Evolutionary conservation across 2,797 vertebrate genomes (phyloP), one percentile per base, ranked within the genome.

Genomic region (Tolypeutes matacus): DNA sequence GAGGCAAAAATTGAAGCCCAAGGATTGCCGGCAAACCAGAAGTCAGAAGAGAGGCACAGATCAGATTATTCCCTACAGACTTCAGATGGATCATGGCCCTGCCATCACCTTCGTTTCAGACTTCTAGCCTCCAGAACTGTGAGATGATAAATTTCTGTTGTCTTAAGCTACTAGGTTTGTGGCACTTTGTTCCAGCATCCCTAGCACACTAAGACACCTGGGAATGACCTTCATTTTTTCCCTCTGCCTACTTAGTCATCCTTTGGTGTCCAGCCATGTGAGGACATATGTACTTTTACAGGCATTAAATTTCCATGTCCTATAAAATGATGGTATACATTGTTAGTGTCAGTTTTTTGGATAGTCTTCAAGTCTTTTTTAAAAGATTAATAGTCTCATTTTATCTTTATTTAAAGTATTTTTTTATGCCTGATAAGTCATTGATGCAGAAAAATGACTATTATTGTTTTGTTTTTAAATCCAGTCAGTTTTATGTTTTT

Each of bases 341-440:
- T 0, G 5, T 72, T n/a, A 56, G 29, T 36, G 36, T 14, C 20
- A 13, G 0, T 56, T 83, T 75, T 70, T 42, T 13, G 17, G 2
- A 31, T 9, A 65, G 25, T 53, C 10, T 75, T 81, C 2, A 64
- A 95, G n/a, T 93, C 58, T 76, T 82, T 76, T 82, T 65, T 46
- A 86, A 70, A 69, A 90, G 11, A 73, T 58, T 36, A 90, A 78
- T n/a, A 67, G 31, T 85, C 67, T 83, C 51, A 8, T 69, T 96
- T 89, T 83, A 70, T 21, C 65, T 81, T 87, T 92, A 72, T 75
- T 81, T 83, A 64, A 7, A 85, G 14, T 69, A 7, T 31, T 23
- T 76, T 46, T 46, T 95, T 90, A 39, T 82, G 92, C 60, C 39
- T 58, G 27, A 21, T 34, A 67, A 72, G 7, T 70, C n/a, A 80